These are phyloP conservation scores for Melanerpes aurifrons DNA, from an alignment of 2,113 vertebrate genomes.

Conservation along the genomic window DNA sequence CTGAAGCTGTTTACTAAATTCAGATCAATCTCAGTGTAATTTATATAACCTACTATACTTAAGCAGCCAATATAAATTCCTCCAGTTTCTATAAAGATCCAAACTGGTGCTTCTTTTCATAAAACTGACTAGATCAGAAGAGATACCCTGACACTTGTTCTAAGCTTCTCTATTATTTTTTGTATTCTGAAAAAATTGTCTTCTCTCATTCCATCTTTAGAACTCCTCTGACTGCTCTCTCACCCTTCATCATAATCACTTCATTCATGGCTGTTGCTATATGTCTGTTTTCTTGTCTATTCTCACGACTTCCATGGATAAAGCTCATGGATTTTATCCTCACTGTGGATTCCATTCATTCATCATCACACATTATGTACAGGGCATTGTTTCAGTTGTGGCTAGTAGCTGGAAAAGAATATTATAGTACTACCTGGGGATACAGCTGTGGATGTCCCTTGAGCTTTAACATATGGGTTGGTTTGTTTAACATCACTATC, in stretches of 20 bases:
- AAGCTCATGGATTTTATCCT: background rate
- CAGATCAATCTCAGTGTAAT: background rate
- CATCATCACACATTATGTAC: background rate
- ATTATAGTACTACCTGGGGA: background rate
- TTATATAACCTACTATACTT: background rate
- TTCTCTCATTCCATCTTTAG: background rate
- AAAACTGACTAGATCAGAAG: background rate
- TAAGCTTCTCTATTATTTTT: background rate
- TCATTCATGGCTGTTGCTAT: background rate
- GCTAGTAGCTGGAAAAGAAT: background rate
- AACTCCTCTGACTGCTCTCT: background rate
- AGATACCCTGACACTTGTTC: background rate
- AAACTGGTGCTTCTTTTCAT: background rate
- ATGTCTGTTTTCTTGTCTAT: background rate
- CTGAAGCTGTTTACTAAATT: background rate
- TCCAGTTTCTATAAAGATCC: background rate
- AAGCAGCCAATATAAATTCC: background rate
- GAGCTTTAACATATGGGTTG: background rate
- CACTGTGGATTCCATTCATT: background rate
- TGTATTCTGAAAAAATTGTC: background rate
- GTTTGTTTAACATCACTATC: background rate
- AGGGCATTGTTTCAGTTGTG: background rate
- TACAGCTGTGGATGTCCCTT: background rate
- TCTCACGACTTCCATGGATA: background rate
- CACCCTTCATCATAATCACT: background rate